Evolutionary conservation across 1,140 invertebrate genomes (phyloP).

Genomic region (Ips typographus): DNA sequence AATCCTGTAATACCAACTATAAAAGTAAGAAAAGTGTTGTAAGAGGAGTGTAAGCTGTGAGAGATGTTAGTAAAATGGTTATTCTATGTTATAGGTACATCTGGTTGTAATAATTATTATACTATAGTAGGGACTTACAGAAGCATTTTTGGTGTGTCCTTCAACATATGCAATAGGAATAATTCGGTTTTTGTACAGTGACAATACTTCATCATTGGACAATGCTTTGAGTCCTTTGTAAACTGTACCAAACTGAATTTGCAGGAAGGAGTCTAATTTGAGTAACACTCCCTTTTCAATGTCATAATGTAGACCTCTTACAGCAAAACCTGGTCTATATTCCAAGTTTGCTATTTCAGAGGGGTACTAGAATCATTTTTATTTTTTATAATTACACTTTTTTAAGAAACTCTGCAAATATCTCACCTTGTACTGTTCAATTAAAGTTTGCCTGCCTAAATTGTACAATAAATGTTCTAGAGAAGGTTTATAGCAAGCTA

Average conservation of each 20-base stretch:
- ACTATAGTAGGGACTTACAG: slow-evolving; percentile 36
- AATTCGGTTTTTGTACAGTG: slow-evolving; percentile 83
- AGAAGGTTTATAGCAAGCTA: slow-evolving; percentile 92
- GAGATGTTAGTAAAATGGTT: slow-evolving; percentile 15
- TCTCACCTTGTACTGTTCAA: slow-evolving; percentile 84
- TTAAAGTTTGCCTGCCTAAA: slow-evolving; percentile 82
- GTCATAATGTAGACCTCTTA: slow-evolving; percentile 94
- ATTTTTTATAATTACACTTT: slow-evolving; percentile 2
- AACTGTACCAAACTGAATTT: slow-evolving; percentile 95
- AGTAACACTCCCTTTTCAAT: slow-evolving; percentile 92
- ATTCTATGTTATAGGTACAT: background rate
- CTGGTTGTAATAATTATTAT: background rate
- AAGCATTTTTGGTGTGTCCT: slow-evolving; percentile 54
- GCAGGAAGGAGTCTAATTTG: slow-evolving; percentile 94
- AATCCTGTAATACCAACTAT: slow-evolving; percentile 59
- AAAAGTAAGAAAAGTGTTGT: slow-evolving; percentile 28
- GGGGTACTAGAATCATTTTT: slow-evolving; percentile 73
- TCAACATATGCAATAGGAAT: slow-evolving; percentile 83
- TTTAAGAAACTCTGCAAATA: background rate
- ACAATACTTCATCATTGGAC: slow-evolving; percentile 80
- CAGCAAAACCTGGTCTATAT: slow-evolving; percentile 88
- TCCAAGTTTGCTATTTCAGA: slow-evolving; percentile 76
- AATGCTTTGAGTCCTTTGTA: slow-evolving; percentile 83
- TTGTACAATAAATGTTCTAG: slow-evolving; percentile 92
- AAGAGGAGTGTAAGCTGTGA: slow-evolving; percentile 1